phyloP scores from a whole-genome alignment of 1,140 invertebrate genomes.

The Anastrepha obliqua region DNA sequence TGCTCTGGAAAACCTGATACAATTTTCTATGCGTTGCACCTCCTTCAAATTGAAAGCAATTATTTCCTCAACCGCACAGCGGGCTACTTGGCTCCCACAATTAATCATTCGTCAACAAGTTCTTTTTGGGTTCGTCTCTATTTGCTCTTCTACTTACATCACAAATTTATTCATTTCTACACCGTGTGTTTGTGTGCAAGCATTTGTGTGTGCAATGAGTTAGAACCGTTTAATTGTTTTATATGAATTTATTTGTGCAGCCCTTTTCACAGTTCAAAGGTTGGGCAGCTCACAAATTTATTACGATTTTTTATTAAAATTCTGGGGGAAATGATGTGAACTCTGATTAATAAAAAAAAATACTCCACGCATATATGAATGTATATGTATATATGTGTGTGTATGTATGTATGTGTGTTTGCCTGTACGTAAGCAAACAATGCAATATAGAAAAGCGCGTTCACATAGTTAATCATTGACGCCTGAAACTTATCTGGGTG shows the following conservation, averaged over 20 bases:
- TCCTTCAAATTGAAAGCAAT: not conserved
- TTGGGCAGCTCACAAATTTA: conserved; percentile 41
- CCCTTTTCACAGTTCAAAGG: conserved; percentile 43
- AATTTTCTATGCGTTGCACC: not conserved
- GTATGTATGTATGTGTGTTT: not conserved
- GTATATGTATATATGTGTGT: not conserved
- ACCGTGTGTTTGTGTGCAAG: not conserved
- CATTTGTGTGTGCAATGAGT: conserved; percentile 8
- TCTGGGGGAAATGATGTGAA: not conserved
- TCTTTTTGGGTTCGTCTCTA: conserved; percentile 34
- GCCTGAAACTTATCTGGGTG: not conserved
- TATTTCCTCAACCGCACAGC: conserved; percentile 39
- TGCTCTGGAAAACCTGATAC: not conserved
- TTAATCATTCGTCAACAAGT: conserved; percentile 51
- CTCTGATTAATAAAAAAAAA: not conserved
- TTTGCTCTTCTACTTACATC: not conserved
- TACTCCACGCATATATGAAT: not conserved
- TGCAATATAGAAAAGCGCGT: not conserved
- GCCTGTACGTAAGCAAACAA: not conserved
- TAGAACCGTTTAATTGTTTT: conserved; percentile 32
- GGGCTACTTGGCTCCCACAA: conserved; percentile 30
- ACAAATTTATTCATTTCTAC: not conserved
- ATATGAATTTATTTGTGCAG: not conserved
- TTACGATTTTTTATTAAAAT: conserved; percentile 27
- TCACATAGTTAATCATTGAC: conserved; percentile 27